phyloP scores from a whole-genome alignment of 2,797 vertebrate genomes.

The Heterohyrax brucei region DNA sequence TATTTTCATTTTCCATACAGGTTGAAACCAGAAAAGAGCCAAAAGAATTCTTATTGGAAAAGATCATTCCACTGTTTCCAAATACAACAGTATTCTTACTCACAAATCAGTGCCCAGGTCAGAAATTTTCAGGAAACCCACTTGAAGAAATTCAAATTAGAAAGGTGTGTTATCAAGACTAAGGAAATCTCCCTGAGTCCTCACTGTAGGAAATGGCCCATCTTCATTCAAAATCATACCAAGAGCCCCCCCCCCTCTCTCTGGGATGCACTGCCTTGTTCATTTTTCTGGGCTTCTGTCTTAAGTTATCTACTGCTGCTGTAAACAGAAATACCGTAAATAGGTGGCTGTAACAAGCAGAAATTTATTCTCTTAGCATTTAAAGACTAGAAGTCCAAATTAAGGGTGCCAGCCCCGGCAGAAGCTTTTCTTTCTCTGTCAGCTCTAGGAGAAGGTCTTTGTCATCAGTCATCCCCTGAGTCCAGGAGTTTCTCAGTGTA shows the following conservation, averaged over 20 bases:
- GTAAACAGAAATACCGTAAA: no score
- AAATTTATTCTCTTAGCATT: no score
- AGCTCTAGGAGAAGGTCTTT: no score
- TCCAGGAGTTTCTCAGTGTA: no score
- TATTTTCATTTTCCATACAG: conserved; percentile 23
- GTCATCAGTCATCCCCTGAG: no score
- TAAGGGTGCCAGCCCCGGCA: no score
- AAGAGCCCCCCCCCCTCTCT: background rate
- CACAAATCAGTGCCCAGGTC: conserved; percentile 28
- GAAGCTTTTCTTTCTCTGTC: no score
- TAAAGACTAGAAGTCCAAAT: no score
- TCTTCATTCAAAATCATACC: background rate
- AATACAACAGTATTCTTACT: conserved; percentile 33
- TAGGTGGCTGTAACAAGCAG: no score
- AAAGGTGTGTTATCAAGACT: conserved; percentile 14
- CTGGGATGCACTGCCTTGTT: background rate
- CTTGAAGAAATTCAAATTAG: background rate
- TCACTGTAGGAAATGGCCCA: conserved; percentile 9
- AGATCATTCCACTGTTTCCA: background rate
- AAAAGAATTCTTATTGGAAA: conserved; percentile 15
- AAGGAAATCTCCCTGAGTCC: background rate
- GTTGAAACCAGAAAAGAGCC: background rate
- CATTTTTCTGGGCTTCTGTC: background rate
- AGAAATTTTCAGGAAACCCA: conserved; percentile 45
- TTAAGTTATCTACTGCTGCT: no score